phyloP scores from a whole-genome alignment of 2,113 vertebrate species.

The Athene noctua region DNA sequence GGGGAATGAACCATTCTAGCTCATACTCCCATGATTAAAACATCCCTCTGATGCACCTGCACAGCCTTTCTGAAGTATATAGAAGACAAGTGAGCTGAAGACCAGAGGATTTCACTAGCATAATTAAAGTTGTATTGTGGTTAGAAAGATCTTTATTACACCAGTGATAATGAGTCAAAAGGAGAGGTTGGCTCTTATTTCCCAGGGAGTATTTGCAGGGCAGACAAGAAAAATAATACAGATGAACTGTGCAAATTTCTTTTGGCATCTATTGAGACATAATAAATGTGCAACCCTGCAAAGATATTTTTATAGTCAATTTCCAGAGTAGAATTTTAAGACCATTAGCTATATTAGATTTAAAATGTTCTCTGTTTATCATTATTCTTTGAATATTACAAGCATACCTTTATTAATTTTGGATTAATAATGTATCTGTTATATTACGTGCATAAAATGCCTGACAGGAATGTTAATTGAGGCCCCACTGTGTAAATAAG shows the following conservation, averaged over 20 bases:
- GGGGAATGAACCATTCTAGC: not conserved
- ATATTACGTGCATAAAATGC: not conserved
- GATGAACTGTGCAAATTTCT: constrained; percentile 23
- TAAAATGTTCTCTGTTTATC: constrained; percentile 24
- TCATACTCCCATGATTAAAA: not conserved
- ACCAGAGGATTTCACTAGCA: not conserved
- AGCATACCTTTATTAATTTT: constrained; percentile 27
- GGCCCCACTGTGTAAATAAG: not conserved
- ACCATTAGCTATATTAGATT: constrained; percentile 34
- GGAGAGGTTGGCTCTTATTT: not conserved
- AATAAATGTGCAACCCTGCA: constrained; percentile 24
- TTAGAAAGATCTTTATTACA: not conserved
- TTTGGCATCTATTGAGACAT: constrained; percentile 23
- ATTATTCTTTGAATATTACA: constrained; percentile 32
- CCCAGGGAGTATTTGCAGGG: not conserved
- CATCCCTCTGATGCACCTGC: not conserved
- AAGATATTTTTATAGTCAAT: constrained; percentile 45
- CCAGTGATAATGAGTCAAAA: not conserved
- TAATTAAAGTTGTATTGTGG: not conserved
- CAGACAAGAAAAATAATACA: constrained; percentile 16
- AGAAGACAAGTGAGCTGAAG: not conserved
- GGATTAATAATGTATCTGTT: constrained; percentile 16
- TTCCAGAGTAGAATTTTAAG: constrained; percentile 40
- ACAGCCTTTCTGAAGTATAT: not conserved
- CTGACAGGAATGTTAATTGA: constrained; percentile 8